A percentile compares a stretch with the other conserved stretches of the same genome.
phyloP scores from a whole-genome alignment of 1,140 invertebrate genomes.

The Ostrea edulis region DNA sequence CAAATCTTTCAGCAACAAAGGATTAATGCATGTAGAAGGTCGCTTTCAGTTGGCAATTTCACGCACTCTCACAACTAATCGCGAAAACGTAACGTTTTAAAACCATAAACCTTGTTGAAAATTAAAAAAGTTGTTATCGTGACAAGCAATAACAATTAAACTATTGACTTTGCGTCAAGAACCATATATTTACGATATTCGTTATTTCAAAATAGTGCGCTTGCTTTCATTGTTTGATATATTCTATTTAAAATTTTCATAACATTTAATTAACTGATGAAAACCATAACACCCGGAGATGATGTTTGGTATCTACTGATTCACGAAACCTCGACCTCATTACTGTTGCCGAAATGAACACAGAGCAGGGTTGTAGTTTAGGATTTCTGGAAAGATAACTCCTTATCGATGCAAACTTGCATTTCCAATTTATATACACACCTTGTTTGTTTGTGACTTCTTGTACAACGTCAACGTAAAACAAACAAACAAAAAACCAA shows the following conservation, averaged over 20 bases:
- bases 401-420: not conserved
- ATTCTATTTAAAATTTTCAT: conserved; percentile 4
- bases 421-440: too few relatives aligned
- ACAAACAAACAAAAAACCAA: too few relatives aligned
- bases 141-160: too few relatives aligned
- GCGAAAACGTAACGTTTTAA: conserved; percentile 2
- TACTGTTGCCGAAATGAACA: not conserved
- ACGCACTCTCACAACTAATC: not conserved
- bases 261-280: not conserved
- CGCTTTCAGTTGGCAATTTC: not conserved
- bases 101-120: not conserved
- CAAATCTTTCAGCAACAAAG: conserved; percentile 21
- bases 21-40: not conserved
- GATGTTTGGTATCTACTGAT: not conserved
- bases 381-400: not conserved
- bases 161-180: too few relatives aligned
- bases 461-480: too few relatives aligned
- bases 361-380: not conserved
- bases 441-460: too few relatives aligned
- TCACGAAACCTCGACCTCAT: not conserved
- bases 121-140: not conserved
- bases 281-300: conserved; percentile 12
- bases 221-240: too few relatives aligned
- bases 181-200: too few relatives aligned
- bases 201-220: too few relatives aligned